Base-by-base conservation (phyloP, 2,113 vertebrate species). In the Ceyx cyanopectus region DNA sequence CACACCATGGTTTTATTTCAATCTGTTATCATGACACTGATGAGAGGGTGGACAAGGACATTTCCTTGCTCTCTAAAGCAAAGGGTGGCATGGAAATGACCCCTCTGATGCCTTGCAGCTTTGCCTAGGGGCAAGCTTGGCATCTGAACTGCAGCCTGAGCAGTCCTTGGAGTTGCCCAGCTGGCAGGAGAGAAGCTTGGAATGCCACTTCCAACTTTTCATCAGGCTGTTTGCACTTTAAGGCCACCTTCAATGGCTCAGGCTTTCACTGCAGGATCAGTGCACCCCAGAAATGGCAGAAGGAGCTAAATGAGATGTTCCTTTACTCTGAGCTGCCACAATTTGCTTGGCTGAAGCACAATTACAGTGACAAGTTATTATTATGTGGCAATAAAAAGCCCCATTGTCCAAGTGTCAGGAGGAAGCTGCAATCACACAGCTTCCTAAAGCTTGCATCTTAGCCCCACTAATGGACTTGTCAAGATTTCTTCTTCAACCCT, bases 371-470 rank as follows among this genome's bases (percentile, higher is more conserved):
- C 63, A 91, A 56, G 7, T 81, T 96, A 75, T 87, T 85, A 91
- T 87, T 92, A 87, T 20, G 8, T 87, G 91, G 61, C 68, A 87
- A 69, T 91, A 92, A 92, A 90, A 84, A 84, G 26, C 26, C 66
- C 34, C 63, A 65, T 79, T 75, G 93, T 60, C 27, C 53, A 73
- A 85, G 17, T 85, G 24, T 89, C 84, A 54, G 77, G 81, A 90
- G 74, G 22, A n/a, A 90, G 58, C 30, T 1, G 5, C 46, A 73
- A 58, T 66, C 56, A 13, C 20, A 7, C 11, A 82, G 12, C 43
- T 89, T 90, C 63, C 66, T 60, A 85, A 87, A 12, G 10, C 62
- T 89, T 90, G 18, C n/a, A 37, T 79, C 63, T 85, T 91, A 89
- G 27, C 26, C 86, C 51, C 22, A 12, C 76, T 90, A 76, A 92